Evolutionary conservation across 2,797 vertebrate genomes (phyloP).

Genomic region (Pipistrellus kuhlii): DNA sequence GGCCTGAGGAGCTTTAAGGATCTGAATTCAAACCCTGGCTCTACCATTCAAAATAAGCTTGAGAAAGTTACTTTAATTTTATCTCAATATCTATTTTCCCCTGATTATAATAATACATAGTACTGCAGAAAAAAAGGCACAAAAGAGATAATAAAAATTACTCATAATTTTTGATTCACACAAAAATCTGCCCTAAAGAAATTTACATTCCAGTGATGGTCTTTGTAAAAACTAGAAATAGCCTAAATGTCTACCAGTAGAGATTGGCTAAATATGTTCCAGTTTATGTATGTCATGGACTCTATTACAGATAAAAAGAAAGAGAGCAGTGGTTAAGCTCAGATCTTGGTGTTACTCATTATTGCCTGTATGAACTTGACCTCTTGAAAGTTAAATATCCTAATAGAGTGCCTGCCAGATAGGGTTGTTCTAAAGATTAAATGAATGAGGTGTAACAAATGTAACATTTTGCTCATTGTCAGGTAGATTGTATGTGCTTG

Average conservation of each 20-base stretch:
- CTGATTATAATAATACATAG: slow-evolving; percentile 14
- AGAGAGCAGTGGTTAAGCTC: neutral
- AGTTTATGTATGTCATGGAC: neutral
- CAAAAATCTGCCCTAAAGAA: neutral
- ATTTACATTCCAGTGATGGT: slow-evolving; percentile 28
- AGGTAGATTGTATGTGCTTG: neutral
- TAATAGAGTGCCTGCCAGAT: neutral
- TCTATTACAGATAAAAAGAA: neutral
- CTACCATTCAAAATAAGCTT: neutral
- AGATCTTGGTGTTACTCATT: neutral
- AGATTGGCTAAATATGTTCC: neutral
- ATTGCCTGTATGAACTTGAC: neutral
- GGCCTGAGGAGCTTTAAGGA: neutral
- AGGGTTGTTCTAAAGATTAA: slow-evolving; percentile 36
- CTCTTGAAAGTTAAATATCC: neutral
- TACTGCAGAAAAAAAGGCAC: slow-evolving; percentile 29
- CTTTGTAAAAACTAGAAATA: slow-evolving; percentile 18
- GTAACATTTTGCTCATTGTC: neutral
- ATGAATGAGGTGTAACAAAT: neutral
- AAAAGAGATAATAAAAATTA: slow-evolving; percentile 39
- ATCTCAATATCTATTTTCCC: slow-evolving; percentile 19
- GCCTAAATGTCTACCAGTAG: neutral
- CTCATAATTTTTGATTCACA: slow-evolving; percentile 45
- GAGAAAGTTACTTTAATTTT: slow-evolving; percentile 36
- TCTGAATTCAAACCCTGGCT: slow-evolving; percentile 6